Evolutionary conservation across 2,797 vertebrate species (phyloP), one percentile per base, ranked within the genome.

Genomic region (Peromyscus attwateri): DNA sequence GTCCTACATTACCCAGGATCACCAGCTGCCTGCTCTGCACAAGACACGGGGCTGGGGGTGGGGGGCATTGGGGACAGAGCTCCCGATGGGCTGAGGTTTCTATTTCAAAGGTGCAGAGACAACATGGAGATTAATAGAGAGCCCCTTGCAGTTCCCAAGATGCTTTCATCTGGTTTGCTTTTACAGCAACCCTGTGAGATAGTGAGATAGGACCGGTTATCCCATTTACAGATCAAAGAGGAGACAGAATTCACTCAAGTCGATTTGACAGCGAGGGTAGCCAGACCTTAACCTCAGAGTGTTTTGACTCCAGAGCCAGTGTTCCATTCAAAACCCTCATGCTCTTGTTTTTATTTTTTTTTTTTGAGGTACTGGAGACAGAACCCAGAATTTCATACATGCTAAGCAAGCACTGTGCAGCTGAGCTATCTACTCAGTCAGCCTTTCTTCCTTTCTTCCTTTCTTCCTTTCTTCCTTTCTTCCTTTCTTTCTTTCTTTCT

Each of bases 31-130:
- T 82, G 6, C 77, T 81, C 62, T 81, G 52, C 27, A 87, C 73
- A 87, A 85, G 89, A 64, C 66, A 57, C 23, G 1, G 1, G 17
- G 31, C 14, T 14, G 14, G 17, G 40, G 40, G 40, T 40, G 40
- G 40, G 21, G 2, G 10, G 43, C 34, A 89, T 40, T 43, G 34
- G 64, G 16, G 84, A 84, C 21, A 40, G n/a, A 43, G 82, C 34
- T 64, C 40, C 73, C n/a, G 13, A 60, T 49, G 62, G 68, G 14
- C 70, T 43, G 76, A 92, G 12, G 57, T 87, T 92, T 95, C 91
- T 96, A n/a, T 96, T 96, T 87, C 83, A 66, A 79, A 84, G 68
- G 87, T 95, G 75, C 71, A 94, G 87, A 92, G 55, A 95, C 37
- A 92, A 95, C 46, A 49, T 16, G 11, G 66, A 91, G 71, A 87